Base-by-base conservation (phyloP, 1,140 invertebrate genomes). In the Seison nebaliae region DNA sequence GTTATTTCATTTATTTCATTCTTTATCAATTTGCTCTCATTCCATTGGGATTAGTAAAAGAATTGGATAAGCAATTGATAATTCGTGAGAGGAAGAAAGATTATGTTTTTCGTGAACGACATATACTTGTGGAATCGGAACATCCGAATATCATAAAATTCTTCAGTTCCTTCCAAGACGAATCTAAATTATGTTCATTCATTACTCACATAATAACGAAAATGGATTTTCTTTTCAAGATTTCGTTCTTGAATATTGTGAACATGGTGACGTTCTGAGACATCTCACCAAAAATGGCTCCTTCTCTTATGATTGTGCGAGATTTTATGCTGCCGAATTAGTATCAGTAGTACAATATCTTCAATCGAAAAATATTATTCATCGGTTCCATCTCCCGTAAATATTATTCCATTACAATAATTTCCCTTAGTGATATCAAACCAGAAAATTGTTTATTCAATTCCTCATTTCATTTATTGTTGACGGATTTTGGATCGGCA, bases 401-500 rank as follows among this genome's bases (percentile, higher is more conserved):
- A 20, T 29, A 18, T 28, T 5, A 16, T n/a, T 40, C n/a, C n/a
- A 21, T 19, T 42, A 7, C 8, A 20, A 9, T 9, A 36, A 20
- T 9, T 17, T 24, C 11, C 46, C 41, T 14, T 44, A 55, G 54
- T 43, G 65, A 67, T 47, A 44, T 65, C 22, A 70, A 69, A 47
- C 67, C 67, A 28, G 67, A 69, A 49, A 69, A 69, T 46, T 65
- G 69, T 44, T 47, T 70, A n/a, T 47, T 69, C 22, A 76, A 78
- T 60, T 76, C 84, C 53, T 73, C 77, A 40, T 88, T 88, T 76
- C 86, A 96, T 60, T 74, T 93, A 43, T 67, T 84, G 47, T 74
- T 96, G 28, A 83, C 83, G 11, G 88, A 98, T 61, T 96, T 96
- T 59, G 88, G 88, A 12, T 86, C 81, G 34, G 75, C 79, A 1